phyloP scores from a whole-genome alignment of 2,888 invertebrate genomes.

The Oscheius sp. region DNA sequence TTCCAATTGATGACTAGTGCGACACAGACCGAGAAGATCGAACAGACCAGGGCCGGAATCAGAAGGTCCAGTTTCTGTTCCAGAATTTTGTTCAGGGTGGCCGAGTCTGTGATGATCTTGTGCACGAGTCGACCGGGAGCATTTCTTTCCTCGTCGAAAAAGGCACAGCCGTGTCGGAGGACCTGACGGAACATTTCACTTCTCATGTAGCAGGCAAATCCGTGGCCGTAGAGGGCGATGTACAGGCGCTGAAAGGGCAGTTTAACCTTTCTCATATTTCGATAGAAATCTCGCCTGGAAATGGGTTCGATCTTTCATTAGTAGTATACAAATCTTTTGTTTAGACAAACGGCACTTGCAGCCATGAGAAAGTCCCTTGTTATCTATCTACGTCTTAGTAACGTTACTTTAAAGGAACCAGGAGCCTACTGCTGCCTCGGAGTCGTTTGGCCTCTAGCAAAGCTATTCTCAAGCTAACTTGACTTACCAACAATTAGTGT shows the following conservation, averaged over 20 bases:
- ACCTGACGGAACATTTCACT: constrained; percentile 68
- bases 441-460: no score
- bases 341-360: no score
- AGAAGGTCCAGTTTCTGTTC: constrained; percentile 69
- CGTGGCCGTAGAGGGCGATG: constrained; percentile 69
- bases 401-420: no score
- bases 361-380: no score
- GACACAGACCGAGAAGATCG: constrained; percentile 61
- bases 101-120: constrained; percentile 67
- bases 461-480: no score
- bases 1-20: constrained; percentile 71
- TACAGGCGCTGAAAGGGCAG: constrained; percentile 58
- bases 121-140: constrained; percentile 1
- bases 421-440: no score
- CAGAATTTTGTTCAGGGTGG: constrained; percentile 67
- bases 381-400: no score
- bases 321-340: no score
- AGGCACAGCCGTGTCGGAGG: constrained; percentile 68
- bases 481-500: no score
- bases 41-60: constrained; percentile 68
- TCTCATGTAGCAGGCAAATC: constrained; percentile 66
- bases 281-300: not conserved
- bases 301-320: no score
- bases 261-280: not conserved
- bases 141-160: constrained; percentile 68